A percentile compares a stretch with the other conserved stretches of the same genome.
Conservation (phyloP, 2,113 vertebrate species). For the Anser brachyrhynchus region DNA sequence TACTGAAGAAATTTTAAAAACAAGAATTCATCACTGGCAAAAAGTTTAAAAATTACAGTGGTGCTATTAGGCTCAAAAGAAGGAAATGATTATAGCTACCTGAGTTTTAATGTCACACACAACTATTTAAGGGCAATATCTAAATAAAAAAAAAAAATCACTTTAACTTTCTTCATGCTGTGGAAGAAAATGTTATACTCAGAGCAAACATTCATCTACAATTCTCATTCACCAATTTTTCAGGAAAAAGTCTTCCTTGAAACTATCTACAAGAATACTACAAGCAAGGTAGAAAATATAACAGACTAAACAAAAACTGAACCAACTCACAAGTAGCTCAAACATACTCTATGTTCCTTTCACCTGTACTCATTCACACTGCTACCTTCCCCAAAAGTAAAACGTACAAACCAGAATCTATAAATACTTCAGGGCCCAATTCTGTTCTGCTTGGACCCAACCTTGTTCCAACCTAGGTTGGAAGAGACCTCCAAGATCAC, state of each 20-base stretch:
- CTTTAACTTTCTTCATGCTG: not conserved
- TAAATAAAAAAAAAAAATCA: not conserved
- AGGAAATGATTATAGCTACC: not conserved
- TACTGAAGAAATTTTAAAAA: not conserved
- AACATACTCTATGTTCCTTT: not conserved
- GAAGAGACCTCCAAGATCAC: no score
- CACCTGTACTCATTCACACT: not conserved
- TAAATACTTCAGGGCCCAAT: not conserved
- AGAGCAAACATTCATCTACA: not conserved
- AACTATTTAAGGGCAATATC: not conserved
- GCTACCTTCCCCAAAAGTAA: not conserved
- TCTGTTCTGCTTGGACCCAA: not conserved
- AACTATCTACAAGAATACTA: not conserved
- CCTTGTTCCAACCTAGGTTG: no score
- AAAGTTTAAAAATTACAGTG: not conserved
- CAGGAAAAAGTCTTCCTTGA: not conserved
- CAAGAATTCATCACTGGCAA: not conserved
- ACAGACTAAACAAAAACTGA: not conserved
- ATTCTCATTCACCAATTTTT: not conserved
- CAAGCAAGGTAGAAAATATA: not conserved
- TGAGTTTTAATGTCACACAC: not conserved
- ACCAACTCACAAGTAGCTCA: not conserved
- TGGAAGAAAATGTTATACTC: not conserved
- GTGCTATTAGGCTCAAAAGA: not conserved
- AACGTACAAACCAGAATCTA: not conserved